A percentile compares a stretch with the other conserved stretches of the same genome.
These are phyloP conservation scores for Oedothorax gibbosus DNA, from an alignment of 1,140 invertebrate genomes.

Conservation along the genomic window DNA sequence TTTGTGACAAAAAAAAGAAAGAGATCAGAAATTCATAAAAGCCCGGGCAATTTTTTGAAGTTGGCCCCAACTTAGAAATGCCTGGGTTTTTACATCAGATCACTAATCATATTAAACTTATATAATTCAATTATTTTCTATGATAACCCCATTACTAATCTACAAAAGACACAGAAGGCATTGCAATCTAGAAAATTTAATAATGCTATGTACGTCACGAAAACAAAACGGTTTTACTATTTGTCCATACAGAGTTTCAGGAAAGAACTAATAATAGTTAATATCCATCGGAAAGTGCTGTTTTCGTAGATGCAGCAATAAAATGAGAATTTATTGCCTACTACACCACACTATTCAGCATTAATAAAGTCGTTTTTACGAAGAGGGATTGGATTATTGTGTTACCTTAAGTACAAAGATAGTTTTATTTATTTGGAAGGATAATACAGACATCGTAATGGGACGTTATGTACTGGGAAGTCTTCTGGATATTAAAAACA, in stretches of 20 bases:
- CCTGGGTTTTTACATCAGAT: too few species aligned
- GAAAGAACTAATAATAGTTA: conserved; percentile 37
- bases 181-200: not conserved
- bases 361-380: conserved; percentile 48
- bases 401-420: not conserved
- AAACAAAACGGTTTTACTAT: conserved; percentile 21
- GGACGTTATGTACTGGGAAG: not conserved
- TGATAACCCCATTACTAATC: too few species aligned
- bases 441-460: conserved; percentile 7
- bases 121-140: too few species aligned
- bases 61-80: too few species aligned
- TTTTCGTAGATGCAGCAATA: conserved; percentile 37
- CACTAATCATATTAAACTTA: too few species aligned
- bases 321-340: conserved; percentile 37
- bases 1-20: too few species aligned
- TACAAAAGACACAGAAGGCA: too few species aligned
- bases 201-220: not conserved
- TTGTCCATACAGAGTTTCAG: conserved; percentile 19
- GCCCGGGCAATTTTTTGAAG: too few species aligned
- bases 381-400: conserved; percentile 26
- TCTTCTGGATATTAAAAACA: too few species aligned
- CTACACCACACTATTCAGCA: not conserved
- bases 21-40: too few species aligned
- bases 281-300: conserved; percentile 31
- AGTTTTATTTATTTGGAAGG: not conserved